Conservation (phyloP, 2,113 vertebrate genomes). For the Notechis scutatus region DNA sequence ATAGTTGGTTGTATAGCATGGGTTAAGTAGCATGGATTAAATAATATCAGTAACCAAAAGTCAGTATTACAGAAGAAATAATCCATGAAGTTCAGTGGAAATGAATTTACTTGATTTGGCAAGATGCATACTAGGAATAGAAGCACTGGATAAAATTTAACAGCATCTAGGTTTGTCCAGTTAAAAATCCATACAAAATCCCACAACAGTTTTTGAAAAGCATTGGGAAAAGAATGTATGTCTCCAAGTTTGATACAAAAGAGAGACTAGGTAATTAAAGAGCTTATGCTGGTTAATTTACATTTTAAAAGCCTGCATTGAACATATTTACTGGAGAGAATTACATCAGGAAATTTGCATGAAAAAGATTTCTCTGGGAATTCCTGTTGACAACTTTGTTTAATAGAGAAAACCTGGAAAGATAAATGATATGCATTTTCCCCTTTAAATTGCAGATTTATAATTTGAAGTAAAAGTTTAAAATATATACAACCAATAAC, state of each 20-base stretch:
- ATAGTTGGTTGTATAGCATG: neutral
- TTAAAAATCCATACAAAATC: neutral
- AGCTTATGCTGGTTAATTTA: neutral
- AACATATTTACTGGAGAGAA: neutral
- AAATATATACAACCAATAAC: neutral
- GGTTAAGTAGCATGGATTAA: neutral
- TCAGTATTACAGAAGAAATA: neutral
- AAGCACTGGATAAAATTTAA: neutral
- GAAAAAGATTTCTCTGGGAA: neutral
- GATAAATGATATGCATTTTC: neutral
- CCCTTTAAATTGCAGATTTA: neutral
- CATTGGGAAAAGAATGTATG: neutral
- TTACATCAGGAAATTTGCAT: neutral
- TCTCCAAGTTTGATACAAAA: neutral
- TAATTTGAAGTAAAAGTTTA: neutral
- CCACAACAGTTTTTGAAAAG: neutral
- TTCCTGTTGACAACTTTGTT: neutral
- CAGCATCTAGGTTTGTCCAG: neutral
- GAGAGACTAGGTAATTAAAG: neutral
- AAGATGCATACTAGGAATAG: neutral
- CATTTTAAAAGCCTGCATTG: neutral
- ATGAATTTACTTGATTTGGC: neutral
- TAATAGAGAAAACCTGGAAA: neutral
- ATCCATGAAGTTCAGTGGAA: neutral
- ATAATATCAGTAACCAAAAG: neutral